Conservation (phyloP, 2,888 invertebrate species). For the Ectemnius lituratus region DNA sequence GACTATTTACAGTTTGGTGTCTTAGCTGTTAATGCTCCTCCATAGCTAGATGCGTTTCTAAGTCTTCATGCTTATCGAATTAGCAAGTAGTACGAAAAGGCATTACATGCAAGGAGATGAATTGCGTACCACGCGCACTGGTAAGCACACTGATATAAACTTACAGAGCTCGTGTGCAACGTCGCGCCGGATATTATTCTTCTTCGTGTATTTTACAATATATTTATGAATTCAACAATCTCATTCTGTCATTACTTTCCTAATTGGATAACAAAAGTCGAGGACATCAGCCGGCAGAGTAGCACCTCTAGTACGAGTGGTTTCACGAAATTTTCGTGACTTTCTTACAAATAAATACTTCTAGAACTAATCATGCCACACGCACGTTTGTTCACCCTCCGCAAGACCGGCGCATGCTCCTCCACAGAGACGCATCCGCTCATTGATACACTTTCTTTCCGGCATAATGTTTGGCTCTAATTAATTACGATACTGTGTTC, state of each 20-base stretch:
- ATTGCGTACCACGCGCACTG: slow-evolving; percentile 27
- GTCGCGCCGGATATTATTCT: slow-evolving; percentile 22
- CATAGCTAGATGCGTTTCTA: slow-evolving; percentile 12
- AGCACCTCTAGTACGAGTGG: slow-evolving; percentile 27
- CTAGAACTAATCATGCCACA: slow-evolving; percentile 30
- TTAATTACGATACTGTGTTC: slow-evolving; percentile 19
- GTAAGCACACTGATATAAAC: slow-evolving; percentile 33
- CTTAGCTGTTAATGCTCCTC: slow-evolving; percentile 33
- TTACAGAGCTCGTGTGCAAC: slow-evolving; percentile 43
- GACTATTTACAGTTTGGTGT: slow-evolving; percentile 52
- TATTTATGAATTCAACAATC: slow-evolving; percentile 46
- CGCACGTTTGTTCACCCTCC: slow-evolving; percentile 14
- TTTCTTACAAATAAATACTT: slow-evolving; percentile 14
- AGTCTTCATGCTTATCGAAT: slow-evolving; percentile 37
- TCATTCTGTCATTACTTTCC: slow-evolving; percentile 36
- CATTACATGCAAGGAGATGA: slow-evolving; percentile 43
- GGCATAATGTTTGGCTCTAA: slow-evolving; percentile 20
- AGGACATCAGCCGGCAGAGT: slow-evolving; percentile 54
- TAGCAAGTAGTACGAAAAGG: slow-evolving; percentile 46
- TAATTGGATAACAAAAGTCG: slow-evolving; percentile 47
- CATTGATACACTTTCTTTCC: slow-evolving; percentile 3
- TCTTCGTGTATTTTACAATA: slow-evolving; percentile 49
- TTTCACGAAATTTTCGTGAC: slow-evolving; percentile 2
- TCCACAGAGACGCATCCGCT: slow-evolving; percentile 11
- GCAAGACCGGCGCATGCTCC: slow-evolving; percentile 8